Conservation (phyloP, 2,888 invertebrate genomes). For the Cryptops parisi region DNA sequence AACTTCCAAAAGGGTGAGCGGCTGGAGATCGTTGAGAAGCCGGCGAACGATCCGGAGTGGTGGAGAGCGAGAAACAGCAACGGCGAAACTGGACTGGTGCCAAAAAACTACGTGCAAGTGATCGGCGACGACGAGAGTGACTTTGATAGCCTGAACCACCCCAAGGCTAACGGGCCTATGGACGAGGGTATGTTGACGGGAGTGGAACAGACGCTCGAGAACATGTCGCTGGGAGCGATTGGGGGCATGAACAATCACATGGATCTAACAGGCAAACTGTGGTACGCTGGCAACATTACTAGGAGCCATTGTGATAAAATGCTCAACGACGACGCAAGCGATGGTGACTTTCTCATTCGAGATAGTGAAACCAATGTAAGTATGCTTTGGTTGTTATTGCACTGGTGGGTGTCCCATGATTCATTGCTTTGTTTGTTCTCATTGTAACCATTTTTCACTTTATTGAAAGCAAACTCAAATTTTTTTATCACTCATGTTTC, state of each 20-base stretch:
- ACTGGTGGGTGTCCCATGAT: too few species aligned
- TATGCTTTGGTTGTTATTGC: too few species aligned
- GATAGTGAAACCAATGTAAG: constrained; percentile 98
- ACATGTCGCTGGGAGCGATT: constrained; percentile 28
- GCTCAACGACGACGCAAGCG: constrained; percentile 85
- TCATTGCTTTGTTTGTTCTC: too few species aligned
- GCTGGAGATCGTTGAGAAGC: constrained; percentile 89
- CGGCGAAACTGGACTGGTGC: constrained; percentile 88
- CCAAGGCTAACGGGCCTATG: constrained; percentile 17
- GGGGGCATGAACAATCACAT: constrained; percentile 30
- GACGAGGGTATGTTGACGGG: constrained; percentile 24
- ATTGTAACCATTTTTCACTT: too few species aligned
- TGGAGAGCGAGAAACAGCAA: constrained; percentile 85
- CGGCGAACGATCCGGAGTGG: constrained; percentile 97
- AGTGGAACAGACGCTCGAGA: constrained; percentile 19
- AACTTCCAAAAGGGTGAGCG: constrained; percentile 95
- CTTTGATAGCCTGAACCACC: constrained; percentile 14
- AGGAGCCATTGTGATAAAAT: constrained; percentile 92
- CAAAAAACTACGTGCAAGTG: constrained; percentile 80
- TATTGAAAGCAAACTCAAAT: too few species aligned
- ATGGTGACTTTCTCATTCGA: constrained; percentile 96
- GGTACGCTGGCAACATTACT: constrained; percentile 96
- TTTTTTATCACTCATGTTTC: too few species aligned
- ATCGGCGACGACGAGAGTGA: constrained; percentile 14
- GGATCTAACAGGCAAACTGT: constrained; percentile 65